Evolutionary conservation across 1,140 invertebrate genomes (phyloP).

Genomic region (Brachionus paranguensis): DNA sequence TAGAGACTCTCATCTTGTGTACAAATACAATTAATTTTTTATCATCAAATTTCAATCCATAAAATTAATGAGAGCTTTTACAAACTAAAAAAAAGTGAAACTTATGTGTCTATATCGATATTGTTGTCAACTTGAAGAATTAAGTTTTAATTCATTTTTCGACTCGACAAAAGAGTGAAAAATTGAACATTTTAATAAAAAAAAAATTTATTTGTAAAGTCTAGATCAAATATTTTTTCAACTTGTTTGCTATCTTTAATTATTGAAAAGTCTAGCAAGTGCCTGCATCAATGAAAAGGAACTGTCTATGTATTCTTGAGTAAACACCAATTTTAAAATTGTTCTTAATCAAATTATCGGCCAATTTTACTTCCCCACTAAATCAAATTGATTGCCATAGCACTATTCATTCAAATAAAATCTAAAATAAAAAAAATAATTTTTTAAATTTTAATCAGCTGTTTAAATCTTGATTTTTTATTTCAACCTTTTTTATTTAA

Average conservation of each 20-base stretch:
- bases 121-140: slow-evolving; percentile 24
- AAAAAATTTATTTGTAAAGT: slow-evolving; percentile 1
- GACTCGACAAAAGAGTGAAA: not conserved
- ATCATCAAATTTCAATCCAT: slow-evolving; percentile 19
- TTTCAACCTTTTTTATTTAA: no score
- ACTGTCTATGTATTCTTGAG: not conserved
- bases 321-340: not conserved
- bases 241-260: slow-evolving; percentile 24
- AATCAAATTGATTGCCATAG: not conserved
- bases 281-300: not conserved
- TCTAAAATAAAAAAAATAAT: not conserved
- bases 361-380: not conserved
- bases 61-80: slow-evolving; percentile 5
- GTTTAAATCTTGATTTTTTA: no score
- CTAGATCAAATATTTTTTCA: not conserved
- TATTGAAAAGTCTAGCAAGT: slow-evolving; percentile 19
- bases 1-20: not conserved
- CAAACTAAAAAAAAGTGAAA: not conserved
- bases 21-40: slow-evolving; percentile 8
- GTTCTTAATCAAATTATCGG: not conserved
- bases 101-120: not conserved
- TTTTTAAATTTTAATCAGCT: no score
- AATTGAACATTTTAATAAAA: not conserved
- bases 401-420: not conserved
- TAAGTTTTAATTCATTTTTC: slow-evolving; percentile 19